Percentiles rank a stretch among this genome's conserved stretches.
Conservation (phyloP, 1,140 invertebrate species). For the Diplogasteroides magnus region DNA sequence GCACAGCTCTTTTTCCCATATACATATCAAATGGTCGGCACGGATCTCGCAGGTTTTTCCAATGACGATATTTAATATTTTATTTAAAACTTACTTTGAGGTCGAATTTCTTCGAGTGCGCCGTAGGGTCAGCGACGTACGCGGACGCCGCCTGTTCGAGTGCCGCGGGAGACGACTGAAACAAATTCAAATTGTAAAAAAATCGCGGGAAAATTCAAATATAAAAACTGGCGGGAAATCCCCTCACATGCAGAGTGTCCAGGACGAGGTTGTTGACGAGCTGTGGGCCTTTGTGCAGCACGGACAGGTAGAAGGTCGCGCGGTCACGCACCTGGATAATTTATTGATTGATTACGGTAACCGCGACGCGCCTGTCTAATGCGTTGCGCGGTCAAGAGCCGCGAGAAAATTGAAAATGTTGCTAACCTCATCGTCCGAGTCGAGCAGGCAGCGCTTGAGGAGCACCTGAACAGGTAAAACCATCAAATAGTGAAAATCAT, state of each 20-base stretch:
- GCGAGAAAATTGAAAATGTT: too few species aligned
- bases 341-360: too few species aligned
- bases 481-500: too few species aligned
- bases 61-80: too few species aligned
- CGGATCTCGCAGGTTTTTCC: too few species aligned
- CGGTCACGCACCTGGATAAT: constrained; percentile 81
- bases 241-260: constrained; percentile 60
- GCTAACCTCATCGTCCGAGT: constrained; percentile 81
- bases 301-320: constrained; percentile 88
- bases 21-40: too few species aligned
- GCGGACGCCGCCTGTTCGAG: background rate
- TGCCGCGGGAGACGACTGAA: background rate
- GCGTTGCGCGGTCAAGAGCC: too few species aligned
- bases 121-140: background rate
- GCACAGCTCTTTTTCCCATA: too few species aligned
- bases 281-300: constrained; percentile 67
- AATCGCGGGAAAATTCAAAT: constrained; percentile 13
- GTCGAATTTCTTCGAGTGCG: background rate
- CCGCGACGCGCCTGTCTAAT: too few species aligned
- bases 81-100: background rate
- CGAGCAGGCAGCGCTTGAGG: constrained; percentile 80
- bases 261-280: constrained; percentile 80
- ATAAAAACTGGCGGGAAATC: constrained; percentile 5
- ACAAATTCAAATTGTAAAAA: constrained; percentile 9
- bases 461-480: too few species aligned